Conservation (phyloP, 2,888 invertebrate genomes). For the Pocota personata region DNA sequence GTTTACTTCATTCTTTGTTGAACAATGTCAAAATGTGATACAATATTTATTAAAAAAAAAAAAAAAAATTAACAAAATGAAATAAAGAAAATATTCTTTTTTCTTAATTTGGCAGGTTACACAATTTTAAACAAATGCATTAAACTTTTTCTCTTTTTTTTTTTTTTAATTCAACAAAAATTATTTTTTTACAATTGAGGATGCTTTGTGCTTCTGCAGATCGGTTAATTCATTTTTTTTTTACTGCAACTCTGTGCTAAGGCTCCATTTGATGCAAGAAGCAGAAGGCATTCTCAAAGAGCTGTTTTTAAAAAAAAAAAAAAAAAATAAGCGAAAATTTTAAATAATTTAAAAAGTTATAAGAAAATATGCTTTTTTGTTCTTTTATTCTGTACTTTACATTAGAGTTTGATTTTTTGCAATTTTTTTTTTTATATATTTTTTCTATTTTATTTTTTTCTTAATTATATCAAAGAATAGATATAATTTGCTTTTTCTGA, state of each 20-base stretch:
- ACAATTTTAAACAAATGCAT: slow-evolving; percentile 22
- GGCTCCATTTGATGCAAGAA: slow-evolving; percentile 44
- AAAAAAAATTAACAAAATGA: background rate
- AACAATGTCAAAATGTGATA: slow-evolving; percentile 38
- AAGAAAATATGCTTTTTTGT: slow-evolving; percentile 30
- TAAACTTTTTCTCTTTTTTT: slow-evolving; percentile 6
- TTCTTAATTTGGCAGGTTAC: slow-evolving; percentile 34
- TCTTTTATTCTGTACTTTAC: slow-evolving; percentile 73
- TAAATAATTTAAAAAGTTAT: slow-evolving; percentile 2
- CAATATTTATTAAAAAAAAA: background rate
- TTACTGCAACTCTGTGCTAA: slow-evolving; percentile 61
- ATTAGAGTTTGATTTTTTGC: slow-evolving; percentile 54
- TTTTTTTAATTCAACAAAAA: slow-evolving; percentile 15
- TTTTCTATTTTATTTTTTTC: slow-evolving; percentile 4
- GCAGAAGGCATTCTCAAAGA: slow-evolving; percentile 23
- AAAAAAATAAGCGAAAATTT: background rate
- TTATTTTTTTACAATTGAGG: background rate
- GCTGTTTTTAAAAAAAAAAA: background rate
- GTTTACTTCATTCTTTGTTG: slow-evolving; percentile 29
- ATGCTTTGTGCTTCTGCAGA: slow-evolving; percentile 41
- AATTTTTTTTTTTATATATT: slow-evolving; percentile 20
- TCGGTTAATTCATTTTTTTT: slow-evolving; percentile 35
- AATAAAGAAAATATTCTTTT: background rate
- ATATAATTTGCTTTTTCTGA: slow-evolving; percentile 35
- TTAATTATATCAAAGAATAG: slow-evolving; percentile 57